A percentile compares a stretch with the other conserved stretches of the same genome.
Conservation (phyloP, 2,888 invertebrate genomes). For the Merodon equestris region DNA sequence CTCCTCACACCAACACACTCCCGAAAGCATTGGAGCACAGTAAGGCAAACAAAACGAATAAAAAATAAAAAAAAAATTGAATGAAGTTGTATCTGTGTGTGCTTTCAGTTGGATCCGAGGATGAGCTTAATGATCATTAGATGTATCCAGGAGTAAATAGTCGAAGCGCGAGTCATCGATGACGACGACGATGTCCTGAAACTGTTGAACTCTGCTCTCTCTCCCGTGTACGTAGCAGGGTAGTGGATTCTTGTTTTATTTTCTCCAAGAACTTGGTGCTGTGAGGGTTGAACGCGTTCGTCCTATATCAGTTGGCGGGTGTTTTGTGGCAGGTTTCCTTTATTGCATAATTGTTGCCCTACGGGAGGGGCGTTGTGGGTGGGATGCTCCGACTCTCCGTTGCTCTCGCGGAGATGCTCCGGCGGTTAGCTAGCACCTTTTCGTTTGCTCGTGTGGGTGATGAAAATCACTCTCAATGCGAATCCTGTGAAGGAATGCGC, state of each 20-base stretch:
- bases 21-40: not conserved
- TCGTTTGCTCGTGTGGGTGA: not conserved
- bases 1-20: not conserved
- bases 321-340: conserved; percentile 7
- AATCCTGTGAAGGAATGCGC: conserved; percentile 56
- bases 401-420: conserved; percentile 8
- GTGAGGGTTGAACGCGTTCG: conserved; percentile 24
- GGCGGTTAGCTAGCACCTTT: not conserved
- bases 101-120: conserved; percentile 12
- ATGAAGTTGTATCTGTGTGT: conserved; percentile 42
- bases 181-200: conserved; percentile 46
- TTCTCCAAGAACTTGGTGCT: conserved; percentile 28
- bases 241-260: conserved; percentile 7
- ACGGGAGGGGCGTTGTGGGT: conserved; percentile 54
- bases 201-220: conserved; percentile 62
- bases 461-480: not conserved
- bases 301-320: not conserved
- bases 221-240: conserved; percentile 2
- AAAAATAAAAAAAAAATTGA: no score
- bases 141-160: conserved; percentile 58
- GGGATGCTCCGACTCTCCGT: conserved; percentile 45
- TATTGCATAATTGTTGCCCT: conserved; percentile 39
- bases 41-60: not conserved
- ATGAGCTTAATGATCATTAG: conserved; percentile 62
- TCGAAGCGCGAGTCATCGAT: conserved; percentile 16